Conservation (phyloP, 2,888 invertebrate genomes). For the Sminthurinus aureus region DNA sequence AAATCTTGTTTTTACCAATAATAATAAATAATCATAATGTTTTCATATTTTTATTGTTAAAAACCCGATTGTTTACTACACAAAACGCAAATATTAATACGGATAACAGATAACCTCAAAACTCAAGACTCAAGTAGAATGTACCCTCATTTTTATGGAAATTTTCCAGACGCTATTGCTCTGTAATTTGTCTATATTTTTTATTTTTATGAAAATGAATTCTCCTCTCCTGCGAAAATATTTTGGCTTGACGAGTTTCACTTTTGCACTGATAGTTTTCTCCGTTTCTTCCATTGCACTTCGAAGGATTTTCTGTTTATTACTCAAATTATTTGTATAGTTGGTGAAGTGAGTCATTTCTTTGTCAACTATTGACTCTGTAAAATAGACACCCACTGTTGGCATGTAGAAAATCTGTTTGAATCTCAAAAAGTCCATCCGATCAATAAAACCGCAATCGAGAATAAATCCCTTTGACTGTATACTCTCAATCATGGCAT, state of each 20-base stretch:
- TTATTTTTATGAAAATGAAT: background rate
- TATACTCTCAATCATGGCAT: constrained; percentile 8
- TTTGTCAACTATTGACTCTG: background rate
- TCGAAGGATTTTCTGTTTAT: background rate
- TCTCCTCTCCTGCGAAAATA: constrained; percentile 6
- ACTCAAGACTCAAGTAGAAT: no score
- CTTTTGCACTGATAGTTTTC: background rate
- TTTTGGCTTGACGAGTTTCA: background rate
- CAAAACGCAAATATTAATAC: no score
- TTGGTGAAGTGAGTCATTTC: background rate
- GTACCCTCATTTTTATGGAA: no score
- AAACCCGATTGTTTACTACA: no score
- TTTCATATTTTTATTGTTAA: no score
- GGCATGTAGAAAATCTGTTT: constrained; percentile 16
- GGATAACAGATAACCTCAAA: no score
- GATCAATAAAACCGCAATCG: constrained; percentile 6
- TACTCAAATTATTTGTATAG: background rate
- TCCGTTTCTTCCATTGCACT: constrained; percentile 18
- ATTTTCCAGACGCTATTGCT: no score
- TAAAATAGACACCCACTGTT: constrained; percentile 8
- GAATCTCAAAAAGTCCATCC: constrained; percentile 5
- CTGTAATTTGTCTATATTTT: no score
- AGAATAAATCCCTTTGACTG: constrained; percentile 3
- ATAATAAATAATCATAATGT: no score
- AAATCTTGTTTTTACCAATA: no score